Base-by-base conservation (phyloP, 2,797 vertebrate species). In the Diglossa cyanea region DNA sequence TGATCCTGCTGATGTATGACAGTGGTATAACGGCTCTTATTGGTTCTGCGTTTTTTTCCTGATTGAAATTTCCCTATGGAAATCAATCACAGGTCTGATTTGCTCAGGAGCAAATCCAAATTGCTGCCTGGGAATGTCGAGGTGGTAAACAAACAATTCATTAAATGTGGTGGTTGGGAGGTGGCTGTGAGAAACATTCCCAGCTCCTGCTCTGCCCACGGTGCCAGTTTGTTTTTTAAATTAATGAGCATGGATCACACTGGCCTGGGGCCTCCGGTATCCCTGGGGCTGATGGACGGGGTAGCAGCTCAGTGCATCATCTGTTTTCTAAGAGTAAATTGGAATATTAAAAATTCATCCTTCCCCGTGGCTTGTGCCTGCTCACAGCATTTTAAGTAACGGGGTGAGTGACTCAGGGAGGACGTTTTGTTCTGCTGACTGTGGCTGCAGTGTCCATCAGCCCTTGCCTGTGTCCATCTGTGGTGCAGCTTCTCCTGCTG, bases 401-500 rank as follows among this genome's bases (percentile, higher is more conserved):
- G 11, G 31, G 72, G 37, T 63, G 79, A 53, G 11, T 13, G 93
- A 60, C 68, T 77, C 31, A 1, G 62, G 73, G 74, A 81, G 62
- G 62, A 33, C 1, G 11, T 20, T 78, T 4, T 35, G 4, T 47
- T 58, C 77, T 37, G 51, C 80, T 35, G 48, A 35, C 80, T 31
- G 53, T 42, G 1, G 6, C 73, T 0, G 3, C 77, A 21, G 48
- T 7, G 44, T 53, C 23, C 0, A 20, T 61, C 33, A 2, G 1
- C 0, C 42, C 21, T 3, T 9, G n/a, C 47, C 0, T 0, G 35
- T 1, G 5, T 48, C 66, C 0, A 0, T 2, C 55, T 15, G 37
- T 2, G 6, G 3, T 35, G 48, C 92, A 21, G 76, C 2, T 1
- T 26, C 62, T 89, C 42, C 67, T 2, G 13, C 1, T 0, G 1